phyloP scores from a whole-genome alignment of 2,888 invertebrate species.

The Uropetala carovei region DNA sequence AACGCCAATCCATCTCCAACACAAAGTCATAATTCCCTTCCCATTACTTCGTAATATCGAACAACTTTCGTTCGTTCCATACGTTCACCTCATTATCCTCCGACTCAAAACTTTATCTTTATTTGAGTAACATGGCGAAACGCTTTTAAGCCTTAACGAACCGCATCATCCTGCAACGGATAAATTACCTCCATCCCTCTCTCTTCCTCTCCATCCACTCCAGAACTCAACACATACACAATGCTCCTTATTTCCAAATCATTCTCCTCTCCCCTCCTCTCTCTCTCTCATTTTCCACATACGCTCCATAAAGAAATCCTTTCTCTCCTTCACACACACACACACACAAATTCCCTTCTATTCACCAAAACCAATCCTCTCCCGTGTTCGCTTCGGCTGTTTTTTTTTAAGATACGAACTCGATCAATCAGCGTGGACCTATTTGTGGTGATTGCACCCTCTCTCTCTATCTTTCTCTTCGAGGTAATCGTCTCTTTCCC shows the following conservation, averaged over 20 bases:
- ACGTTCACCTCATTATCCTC: too few species aligned
- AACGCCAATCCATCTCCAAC: too few species aligned
- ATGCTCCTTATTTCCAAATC: conserved; percentile 22
- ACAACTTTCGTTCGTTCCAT: too few species aligned
- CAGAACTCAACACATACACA: not conserved
- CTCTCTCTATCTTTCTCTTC: too few species aligned
- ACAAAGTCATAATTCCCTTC: too few species aligned
- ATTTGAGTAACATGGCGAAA: too few species aligned
- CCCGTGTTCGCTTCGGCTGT: not conserved
- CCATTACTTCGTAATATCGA: too few species aligned
- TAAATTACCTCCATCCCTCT: too few species aligned
- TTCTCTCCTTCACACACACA: not conserved
- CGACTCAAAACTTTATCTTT: too few species aligned
- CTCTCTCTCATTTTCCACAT: not conserved
- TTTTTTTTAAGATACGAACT: not conserved
- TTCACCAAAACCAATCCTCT: not conserved
- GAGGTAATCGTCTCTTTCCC: not conserved
- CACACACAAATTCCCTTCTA: not conserved
- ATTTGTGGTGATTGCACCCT: not conserved
- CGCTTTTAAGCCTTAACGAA: too few species aligned
- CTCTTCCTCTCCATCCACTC: too few species aligned
- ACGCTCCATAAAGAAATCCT: not conserved
- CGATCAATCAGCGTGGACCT: conserved; percentile 3
- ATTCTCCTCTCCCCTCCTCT: not conserved
- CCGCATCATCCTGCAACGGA: too few species aligned